These are phyloP conservation scores for Panagrolaimus sp. DNA, from an alignment of 1,140 invertebrate species.

Conservation along the genomic window DNA sequence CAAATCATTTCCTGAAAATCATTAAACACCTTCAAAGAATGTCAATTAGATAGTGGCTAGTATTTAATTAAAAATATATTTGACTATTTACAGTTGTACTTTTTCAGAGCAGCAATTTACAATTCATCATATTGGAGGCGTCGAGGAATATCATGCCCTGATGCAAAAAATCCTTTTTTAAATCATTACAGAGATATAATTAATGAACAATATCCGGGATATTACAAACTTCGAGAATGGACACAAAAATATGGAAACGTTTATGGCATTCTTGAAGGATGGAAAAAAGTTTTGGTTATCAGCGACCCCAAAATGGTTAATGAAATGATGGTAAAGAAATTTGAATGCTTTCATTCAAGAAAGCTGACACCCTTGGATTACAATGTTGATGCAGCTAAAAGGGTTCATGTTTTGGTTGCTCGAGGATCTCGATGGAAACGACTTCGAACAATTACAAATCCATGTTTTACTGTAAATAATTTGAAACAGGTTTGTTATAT, in stretches of 20 bases:
- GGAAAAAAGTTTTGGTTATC: slow-evolving; percentile 60
- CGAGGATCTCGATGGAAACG: slow-evolving; percentile 60
- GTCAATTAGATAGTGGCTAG: too few relatives aligned
- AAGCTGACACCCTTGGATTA: slow-evolving; percentile 19
- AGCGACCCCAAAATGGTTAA: slow-evolving; percentile 60
- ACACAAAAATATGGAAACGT: slow-evolving; percentile 60
- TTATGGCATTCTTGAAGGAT: slow-evolving; percentile 58
- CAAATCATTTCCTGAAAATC: too few relatives aligned
- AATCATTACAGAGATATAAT: not conserved
- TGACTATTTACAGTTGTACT: too few relatives aligned
- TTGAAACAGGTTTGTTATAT: slow-evolving; percentile 60
- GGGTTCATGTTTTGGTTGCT: slow-evolving; percentile 47
- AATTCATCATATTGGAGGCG: not conserved
- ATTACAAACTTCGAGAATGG: slow-evolving; percentile 56
- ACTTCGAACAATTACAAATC: slow-evolving; percentile 61
- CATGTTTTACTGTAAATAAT: slow-evolving; percentile 61
- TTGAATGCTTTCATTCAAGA: slow-evolving; percentile 62
- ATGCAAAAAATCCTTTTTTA: not conserved
- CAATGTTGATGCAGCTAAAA: slow-evolving; percentile 28
- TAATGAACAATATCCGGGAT: not conserved
- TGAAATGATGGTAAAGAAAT: slow-evolving; percentile 63
- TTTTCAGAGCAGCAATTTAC: not conserved
- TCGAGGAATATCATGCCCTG: not conserved
- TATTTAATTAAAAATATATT: too few relatives aligned
- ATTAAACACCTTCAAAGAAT: too few relatives aligned